Percentiles rank a stretch among this genome's conserved stretches.
Evolutionary conservation across 2,888 invertebrate species (phyloP).

Genomic region (Erebia epiphron): DNA sequence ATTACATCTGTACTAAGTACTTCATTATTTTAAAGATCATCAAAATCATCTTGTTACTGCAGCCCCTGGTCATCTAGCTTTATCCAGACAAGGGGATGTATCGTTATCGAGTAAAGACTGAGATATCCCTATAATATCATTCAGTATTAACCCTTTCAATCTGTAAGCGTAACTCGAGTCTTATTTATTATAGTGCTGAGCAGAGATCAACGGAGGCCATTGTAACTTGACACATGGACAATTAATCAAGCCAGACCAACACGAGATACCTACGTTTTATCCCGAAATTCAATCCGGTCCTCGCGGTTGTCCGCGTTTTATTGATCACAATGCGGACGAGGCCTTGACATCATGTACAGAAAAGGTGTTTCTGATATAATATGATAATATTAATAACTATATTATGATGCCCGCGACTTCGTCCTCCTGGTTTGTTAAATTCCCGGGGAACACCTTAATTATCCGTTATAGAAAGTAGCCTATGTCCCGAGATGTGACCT

Average conservation of each 20-base stretch:
- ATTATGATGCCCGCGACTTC: no score
- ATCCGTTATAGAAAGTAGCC: no score
- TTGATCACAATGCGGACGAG: slow-evolving; percentile 8
- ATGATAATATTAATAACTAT: no score
- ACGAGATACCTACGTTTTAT: slow-evolving; percentile 19
- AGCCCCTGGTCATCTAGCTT: background rate
- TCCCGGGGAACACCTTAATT: no score
- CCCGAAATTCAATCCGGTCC: slow-evolving; percentile 14
- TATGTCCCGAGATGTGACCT: no score
- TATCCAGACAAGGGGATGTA: background rate
- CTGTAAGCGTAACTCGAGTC: slow-evolving; percentile 11
- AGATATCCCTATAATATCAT: background rate
- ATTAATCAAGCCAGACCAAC: slow-evolving; percentile 19
- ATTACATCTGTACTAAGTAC: no score
- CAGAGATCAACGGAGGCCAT: slow-evolving; percentile 6
- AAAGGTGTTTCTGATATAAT: background rate
- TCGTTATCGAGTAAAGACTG: background rate
- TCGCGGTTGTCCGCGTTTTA: slow-evolving; percentile 7
- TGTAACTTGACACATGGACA: slow-evolving; percentile 13
- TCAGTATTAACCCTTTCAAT: background rate
- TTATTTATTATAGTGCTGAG: slow-evolving; percentile 16
- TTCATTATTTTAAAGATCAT: no score
- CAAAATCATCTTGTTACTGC: background rate
- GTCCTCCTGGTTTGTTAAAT: no score
- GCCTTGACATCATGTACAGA: background rate